These are phyloP conservation scores for Deladenus siricidicola DNA, from an alignment of 2,888 invertebrate genomes.

Conservation along the genomic window DNA sequence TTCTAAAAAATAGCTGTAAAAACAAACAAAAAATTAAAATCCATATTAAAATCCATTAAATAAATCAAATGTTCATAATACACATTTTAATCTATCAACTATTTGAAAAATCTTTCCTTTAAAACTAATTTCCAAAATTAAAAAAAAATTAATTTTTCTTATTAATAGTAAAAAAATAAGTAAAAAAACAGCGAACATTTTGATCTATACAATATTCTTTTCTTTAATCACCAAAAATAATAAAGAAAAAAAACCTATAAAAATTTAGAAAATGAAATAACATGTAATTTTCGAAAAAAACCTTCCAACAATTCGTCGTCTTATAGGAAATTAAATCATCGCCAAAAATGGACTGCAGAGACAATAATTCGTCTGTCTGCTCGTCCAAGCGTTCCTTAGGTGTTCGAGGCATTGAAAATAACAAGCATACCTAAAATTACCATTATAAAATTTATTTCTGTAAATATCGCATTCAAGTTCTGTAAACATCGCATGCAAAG, in stretches of 20 bases:
- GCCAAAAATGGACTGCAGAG: constrained; percentile 7
- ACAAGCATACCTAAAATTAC: no score
- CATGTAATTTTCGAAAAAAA: neutral
- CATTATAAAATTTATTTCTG: no score
- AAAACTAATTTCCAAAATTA: no score
- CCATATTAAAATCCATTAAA: neutral
- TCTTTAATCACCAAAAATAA: no score
- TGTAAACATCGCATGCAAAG: no score
- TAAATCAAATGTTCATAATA: neutral
- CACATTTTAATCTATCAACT: neutral
- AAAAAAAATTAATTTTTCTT: neutral
- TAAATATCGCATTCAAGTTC: no score
- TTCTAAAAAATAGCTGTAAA: constrained; percentile 3
- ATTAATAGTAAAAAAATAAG: neutral
- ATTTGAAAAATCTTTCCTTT: no score
- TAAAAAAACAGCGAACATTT: no score
- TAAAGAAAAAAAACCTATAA: no score
- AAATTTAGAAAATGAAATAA: neutral
- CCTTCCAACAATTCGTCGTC: constrained; percentile 10
- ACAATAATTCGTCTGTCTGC: constrained; percentile 3
- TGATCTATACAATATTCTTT: no score
- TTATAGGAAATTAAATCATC: neutral
- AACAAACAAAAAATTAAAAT: neutral
- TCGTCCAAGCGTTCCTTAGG: neutral
- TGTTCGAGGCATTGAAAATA: constrained; percentile 57